These are phyloP conservation scores for Adelphocoris suturalis DNA, from an alignment of 2,888 invertebrate genomes.

Conservation along the genomic window DNA sequence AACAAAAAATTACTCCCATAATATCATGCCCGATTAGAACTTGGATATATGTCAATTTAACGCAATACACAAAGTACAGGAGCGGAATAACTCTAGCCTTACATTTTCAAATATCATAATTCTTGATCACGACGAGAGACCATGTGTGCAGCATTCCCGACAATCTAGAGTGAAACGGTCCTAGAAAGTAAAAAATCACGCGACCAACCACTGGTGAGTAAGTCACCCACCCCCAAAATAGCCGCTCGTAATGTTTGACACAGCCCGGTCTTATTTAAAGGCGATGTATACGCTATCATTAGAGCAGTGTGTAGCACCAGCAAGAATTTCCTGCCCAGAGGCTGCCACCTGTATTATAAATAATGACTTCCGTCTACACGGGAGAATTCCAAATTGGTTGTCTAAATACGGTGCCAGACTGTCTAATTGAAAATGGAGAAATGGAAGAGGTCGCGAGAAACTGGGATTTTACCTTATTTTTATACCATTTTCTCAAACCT, in stretches of 20 bases:
- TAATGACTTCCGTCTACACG: conserved; percentile 69
- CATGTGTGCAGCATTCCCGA: not conserved
- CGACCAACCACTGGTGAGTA: conserved; percentile 19
- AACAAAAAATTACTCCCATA: too few species aligned
- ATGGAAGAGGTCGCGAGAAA: conserved; percentile 5
- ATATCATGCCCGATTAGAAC: too few species aligned
- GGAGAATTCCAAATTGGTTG: conserved; percentile 65
- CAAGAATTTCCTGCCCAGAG: conserved; percentile 67
- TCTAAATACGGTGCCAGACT: conserved; percentile 70
- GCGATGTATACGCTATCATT: conserved; percentile 61
- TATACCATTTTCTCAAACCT: too few species aligned
- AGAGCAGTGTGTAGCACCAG: conserved; percentile 62
- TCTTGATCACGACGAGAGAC: too few species aligned
- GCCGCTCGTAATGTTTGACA: conserved; percentile 59
- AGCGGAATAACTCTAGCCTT: too few species aligned
- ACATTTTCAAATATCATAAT: too few species aligned
- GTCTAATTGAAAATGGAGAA: conserved; percentile 52
- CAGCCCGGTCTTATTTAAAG: conserved; percentile 63
- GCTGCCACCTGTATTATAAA: conserved; percentile 67
- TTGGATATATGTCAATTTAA: too few species aligned
- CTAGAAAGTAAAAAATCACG: conserved; percentile 1
- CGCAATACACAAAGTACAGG: too few species aligned
- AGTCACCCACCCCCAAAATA: conserved; percentile 53
- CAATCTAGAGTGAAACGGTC: not conserved
- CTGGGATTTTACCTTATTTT: conserved; percentile 19